phyloP scores from a whole-genome alignment of 1,140 invertebrate species.

The Cotesia vestalis region DNA sequence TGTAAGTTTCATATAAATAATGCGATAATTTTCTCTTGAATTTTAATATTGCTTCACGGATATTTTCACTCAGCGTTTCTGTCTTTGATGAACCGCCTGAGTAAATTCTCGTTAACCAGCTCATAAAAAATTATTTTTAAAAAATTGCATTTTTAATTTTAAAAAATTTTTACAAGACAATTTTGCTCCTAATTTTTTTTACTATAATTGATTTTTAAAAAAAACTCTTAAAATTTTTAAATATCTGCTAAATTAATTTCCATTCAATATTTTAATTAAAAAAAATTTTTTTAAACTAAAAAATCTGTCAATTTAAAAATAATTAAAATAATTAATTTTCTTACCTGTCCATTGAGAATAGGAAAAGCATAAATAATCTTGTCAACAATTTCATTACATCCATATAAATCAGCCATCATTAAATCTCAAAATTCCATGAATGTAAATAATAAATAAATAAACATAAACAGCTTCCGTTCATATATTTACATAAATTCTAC shows the following conservation, averaged over 20 bases:
- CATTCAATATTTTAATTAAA: too few species aligned
- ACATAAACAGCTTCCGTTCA: too few species aligned
- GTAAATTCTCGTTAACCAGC: slow-evolving; percentile 84
- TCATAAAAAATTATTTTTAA: slow-evolving; percentile 68
- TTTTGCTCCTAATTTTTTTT: too few species aligned
- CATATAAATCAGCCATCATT: slow-evolving; percentile 10
- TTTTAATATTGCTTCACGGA: slow-evolving; percentile 70
- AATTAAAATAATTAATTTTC: slow-evolving; percentile 21
- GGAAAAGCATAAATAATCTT: slow-evolving; percentile 57
- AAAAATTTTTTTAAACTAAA: too few species aligned
- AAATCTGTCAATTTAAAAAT: background rate
- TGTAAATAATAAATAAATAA: too few species aligned
- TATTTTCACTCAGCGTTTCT: slow-evolving; percentile 64
- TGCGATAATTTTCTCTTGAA: slow-evolving; percentile 84
- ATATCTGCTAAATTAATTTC: too few species aligned
- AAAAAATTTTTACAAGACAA: too few species aligned
- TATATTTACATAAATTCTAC: too few species aligned
- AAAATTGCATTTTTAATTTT: too few species aligned
- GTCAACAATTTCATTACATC: slow-evolving; percentile 37
- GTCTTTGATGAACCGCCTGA: slow-evolving; percentile 70
- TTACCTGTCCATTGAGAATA: slow-evolving; percentile 52
- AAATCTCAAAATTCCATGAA: too few species aligned
- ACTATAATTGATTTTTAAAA: too few species aligned
- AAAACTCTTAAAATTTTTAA: too few species aligned
- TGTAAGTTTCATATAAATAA: slow-evolving; percentile 89